Base-by-base conservation (phyloP, 2,888 invertebrate species). In the Chaetoderma sp. region DNA sequence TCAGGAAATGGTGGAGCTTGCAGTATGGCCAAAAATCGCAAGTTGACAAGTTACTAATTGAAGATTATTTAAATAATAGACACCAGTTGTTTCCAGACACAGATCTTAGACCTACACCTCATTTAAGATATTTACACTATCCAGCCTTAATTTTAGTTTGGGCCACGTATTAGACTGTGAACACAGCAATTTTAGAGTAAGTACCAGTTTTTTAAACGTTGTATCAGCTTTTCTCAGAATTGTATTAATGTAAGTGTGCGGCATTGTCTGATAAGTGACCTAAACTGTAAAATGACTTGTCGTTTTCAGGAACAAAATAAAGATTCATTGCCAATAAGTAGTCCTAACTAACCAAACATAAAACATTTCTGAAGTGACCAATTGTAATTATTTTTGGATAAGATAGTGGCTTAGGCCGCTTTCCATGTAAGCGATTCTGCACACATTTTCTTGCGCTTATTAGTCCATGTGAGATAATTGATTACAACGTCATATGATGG, bases 161-260 rank as follows among this genome's bases (percentile, higher is more conserved):
- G 57, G 25, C 57, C 57, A 16, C 33, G 39, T n/a, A 33, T 57
- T 6, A 28, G 25, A 18, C 2, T 57, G 23, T 57, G 57, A 28
- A 57, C 57, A 4, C 23, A 44, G 57, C n/a, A 44, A 16, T 39
- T 57, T 21, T 42, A 57, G 27, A 44, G 42, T 25, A 57, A 57
- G 28, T 44, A 57, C 28, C 25, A 27, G 25, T 42, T 44, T 39
- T 57, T 57, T 2, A 57, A 57, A 28, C 18, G 33, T 21, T 57
- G 57, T 42, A 44, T 33, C 13, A 36, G 57, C 23, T 25, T 27
- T 10, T 27, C 18, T 23, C 57, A 57, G 42, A 57, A 57, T 33
- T 57, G 39, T 25, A 18, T 25, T 23, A 57, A 57, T 33, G 44
- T 57, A 16, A 39, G 32, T 8, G n/a, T n/a, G n/a, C 39, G 10